A percentile compares a stretch with the other conserved stretches of the same genome.
Evolutionary conservation across 92 coral and sea anemone species (phyloP).

Genomic region (Meandrina meandrites): DNA sequence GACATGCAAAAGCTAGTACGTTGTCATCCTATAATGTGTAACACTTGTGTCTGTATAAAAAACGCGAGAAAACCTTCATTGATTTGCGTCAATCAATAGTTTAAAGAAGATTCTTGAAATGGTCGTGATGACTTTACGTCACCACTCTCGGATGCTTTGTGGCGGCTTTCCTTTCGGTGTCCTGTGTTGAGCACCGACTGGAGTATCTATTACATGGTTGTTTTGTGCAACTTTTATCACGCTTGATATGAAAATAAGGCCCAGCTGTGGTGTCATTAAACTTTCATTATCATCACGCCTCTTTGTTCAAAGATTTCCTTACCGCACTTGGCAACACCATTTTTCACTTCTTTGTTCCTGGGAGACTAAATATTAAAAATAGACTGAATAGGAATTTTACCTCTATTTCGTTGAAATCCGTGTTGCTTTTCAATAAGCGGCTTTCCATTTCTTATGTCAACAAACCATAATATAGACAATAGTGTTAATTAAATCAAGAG

Average conservation of each 20-base stretch:
- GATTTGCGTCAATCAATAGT: not conserved
- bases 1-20: slow-evolving; percentile 9
- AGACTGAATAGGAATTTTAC: not conserved
- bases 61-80: not conserved
- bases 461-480: slow-evolving; percentile 65
- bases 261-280: slow-evolving; percentile 45
- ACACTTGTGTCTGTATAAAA: not conserved
- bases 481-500: slow-evolving; percentile 69
- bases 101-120: slow-evolving; percentile 11
- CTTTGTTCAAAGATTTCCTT: slow-evolving; percentile 4
- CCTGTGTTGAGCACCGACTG: slow-evolving; percentile 48
- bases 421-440: slow-evolving; percentile 29
- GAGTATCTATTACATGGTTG: slow-evolving; percentile 48
- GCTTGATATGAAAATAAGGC: slow-evolving; percentile 44
- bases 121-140: slow-evolving; percentile 27
- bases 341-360: slow-evolving; percentile 24
- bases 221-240: slow-evolving; percentile 44
- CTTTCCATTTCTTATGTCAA: slow-evolving; percentile 64
- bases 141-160: slow-evolving; percentile 27
- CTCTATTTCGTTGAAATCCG: slow-evolving; percentile 4
- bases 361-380: slow-evolving; percentile 1
- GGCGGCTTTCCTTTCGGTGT: slow-evolving; percentile 45
- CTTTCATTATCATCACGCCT: slow-evolving; percentile 47
- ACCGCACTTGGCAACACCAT: not conserved
- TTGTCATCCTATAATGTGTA: not conserved